phyloP scores from a whole-genome alignment of 2,888 invertebrate genomes.

The Drosophila atroscutellata region DNA sequence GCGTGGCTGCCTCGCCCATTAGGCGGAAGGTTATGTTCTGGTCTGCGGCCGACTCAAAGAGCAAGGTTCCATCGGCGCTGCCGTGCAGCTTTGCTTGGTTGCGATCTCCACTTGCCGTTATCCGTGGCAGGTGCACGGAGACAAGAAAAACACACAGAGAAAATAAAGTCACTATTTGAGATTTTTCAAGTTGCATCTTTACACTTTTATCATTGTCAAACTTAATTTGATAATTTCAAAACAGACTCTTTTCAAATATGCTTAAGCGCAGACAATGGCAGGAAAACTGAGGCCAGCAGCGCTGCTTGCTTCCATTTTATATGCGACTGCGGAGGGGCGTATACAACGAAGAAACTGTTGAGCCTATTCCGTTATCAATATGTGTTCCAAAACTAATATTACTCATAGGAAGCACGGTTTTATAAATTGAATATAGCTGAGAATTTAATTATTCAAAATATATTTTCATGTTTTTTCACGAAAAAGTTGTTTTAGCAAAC shows the following conservation, averaged over 20 bases:
- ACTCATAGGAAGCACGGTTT: not conserved
- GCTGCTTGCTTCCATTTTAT: conserved; percentile 36
- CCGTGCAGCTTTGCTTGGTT: conserved; percentile 42
- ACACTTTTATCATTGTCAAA: conserved; percentile 29
- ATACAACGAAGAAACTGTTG: conserved; percentile 3
- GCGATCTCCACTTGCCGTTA: not conserved
- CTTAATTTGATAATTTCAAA: not conserved
- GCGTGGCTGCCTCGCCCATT: conserved; percentile 88
- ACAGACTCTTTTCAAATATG: conserved; percentile 12
- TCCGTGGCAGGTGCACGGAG: conserved; percentile 8
- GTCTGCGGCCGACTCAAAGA: conserved; percentile 90
- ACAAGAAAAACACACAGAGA: conserved; percentile 22
- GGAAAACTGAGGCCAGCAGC: conserved; percentile 26
- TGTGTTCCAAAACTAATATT: not conserved
- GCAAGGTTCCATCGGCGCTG: conserved; percentile 89
- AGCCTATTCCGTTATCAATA: conserved; percentile 6
- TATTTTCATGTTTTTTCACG: not conserved
- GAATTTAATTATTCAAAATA: not conserved
- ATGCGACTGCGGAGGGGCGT: conserved; percentile 47
- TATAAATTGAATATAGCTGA: not conserved
- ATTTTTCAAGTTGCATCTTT: conserved; percentile 32
- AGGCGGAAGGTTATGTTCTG: conserved; percentile 91
- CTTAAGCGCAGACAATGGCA: conserved; percentile 9
- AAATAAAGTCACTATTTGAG: not conserved
- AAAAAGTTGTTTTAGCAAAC: not conserved